Conservation (phyloP, 2,888 invertebrate species). For the Tipula helvola region DNA sequence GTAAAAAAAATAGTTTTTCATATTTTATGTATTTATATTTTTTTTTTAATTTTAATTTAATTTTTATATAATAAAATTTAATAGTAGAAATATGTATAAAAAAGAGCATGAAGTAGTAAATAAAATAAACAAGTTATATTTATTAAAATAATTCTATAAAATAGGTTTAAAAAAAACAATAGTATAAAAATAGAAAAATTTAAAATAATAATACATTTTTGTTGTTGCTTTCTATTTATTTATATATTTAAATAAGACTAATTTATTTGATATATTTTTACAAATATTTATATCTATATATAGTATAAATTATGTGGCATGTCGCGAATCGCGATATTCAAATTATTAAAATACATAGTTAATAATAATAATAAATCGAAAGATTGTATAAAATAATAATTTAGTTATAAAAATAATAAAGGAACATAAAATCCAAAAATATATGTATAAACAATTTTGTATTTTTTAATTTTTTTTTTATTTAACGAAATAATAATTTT, state of each 20-base stretch:
- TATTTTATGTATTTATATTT: background rate
- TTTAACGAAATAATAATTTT: background rate
- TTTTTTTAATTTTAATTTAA: background rate
- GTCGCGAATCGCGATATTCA: background rate
- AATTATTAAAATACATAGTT: background rate
- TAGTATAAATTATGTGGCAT: background rate
- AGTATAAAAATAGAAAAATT: background rate
- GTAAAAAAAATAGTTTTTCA: background rate
- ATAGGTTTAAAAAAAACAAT: background rate
- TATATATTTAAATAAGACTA: background rate
- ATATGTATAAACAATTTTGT: background rate
- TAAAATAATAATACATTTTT: slow-evolving; percentile 4
- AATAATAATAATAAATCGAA: background rate
- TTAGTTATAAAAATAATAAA: background rate
- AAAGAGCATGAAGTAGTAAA: background rate
- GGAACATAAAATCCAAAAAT: background rate
- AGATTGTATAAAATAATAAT: background rate
- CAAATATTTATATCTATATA: background rate
- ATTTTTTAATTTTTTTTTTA: background rate
- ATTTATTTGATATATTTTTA: background rate
- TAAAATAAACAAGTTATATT: background rate
- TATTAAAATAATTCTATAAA: background rate
- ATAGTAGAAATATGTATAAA: background rate
- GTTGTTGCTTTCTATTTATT: background rate
- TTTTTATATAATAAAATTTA: background rate